Evolutionary conservation across 2,113 vertebrate genomes (phyloP), one percentile per base, ranked within the genome.

Genomic region (Pungitius pungitius): DNA sequence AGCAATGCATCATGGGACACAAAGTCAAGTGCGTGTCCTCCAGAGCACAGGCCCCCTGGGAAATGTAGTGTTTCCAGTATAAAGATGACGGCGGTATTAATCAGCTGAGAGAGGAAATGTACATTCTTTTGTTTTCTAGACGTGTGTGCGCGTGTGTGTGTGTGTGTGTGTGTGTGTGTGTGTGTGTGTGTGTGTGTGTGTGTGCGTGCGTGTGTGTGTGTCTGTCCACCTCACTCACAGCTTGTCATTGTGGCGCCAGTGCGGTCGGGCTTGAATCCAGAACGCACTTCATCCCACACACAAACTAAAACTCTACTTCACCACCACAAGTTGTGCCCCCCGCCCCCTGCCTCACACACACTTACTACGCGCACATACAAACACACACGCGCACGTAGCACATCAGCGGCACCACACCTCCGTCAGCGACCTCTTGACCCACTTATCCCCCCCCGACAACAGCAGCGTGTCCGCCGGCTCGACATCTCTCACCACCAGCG

Each of bases 391-490:
- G 20, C 7, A 49, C 4, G 15, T 13, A 0, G 61, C 71, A 47
- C 70, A 55, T 59, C 61, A 71, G 37, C 79, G 42, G 57, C 43
- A 2, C 74, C 73, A 82, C 90, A 88, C 92, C 87, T 92, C 77
- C 55, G n/a, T 27, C 26, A 39, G 18, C 52, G 89, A 87, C 88
- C 92, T 88, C 83, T 89, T 88, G 89, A 88, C 89, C 87, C 83
- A 49, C 89, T 91, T 87, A 91, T 92, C 90, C 55, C 52, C n/a
- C 63, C 63, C 74, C 63, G 81, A 90, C 90, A 89, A 81, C 86
- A 85, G 87, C 85, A 64, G 81, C 88, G 89, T 89, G 91, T 90
- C 86, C 74, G 13, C 64, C 69, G 77, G 86, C 81, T 78, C 83
- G 81, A 75, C 89, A 61, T 89, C 90, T 82, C 90, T 89, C 79